Base-by-base conservation (phyloP, 2,888 invertebrate genomes). In the Abrostola triplasia region DNA sequence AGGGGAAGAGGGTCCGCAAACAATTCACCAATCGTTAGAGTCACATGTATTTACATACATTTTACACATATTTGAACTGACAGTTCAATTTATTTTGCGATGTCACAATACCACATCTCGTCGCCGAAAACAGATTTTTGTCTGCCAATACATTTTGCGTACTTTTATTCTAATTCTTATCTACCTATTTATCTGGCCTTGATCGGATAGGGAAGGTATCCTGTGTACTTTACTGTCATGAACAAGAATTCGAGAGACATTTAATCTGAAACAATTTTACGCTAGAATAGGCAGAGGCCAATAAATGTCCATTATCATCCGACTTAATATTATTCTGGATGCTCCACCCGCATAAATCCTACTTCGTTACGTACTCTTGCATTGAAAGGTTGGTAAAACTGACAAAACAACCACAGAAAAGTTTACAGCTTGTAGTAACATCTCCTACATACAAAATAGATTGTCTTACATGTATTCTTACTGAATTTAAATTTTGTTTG, bases 1-100 rank as follows among this genome's bases (percentile, higher is more conserved):
- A 58, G 44, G 73, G 65, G 76, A 76, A 53, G 61, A 79, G 63
- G 76, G 73, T 63, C 64, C 65, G 61, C 73, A 76, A 64, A 76
- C 69, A 71, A 75, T 77, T 80, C 77, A 48, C 65, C 68, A 71
- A 71, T 80, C 77, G 77, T 78, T 80, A 80, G 65, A 71, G 62
- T 70, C 63, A 69, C 77, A 63, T 62, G 51, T 72, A 78, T 77
- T 80, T 77, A 66, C 78, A 77, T 80, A 74, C 61, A 77, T 73
- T 73, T 73, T 77, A 62, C 59, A 69, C 77, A 79, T 76, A 64
- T 76, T 76, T 72, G 76, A 59, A 61, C 76, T 63, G 67, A 79
- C 73, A 64, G 59, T 64, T 76, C 76, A 68, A 75, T 76, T 42
- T 63, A 49, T 63, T 68, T 62, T 56, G 56, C 69, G 42, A 41